These are phyloP conservation scores for Caiman crocodilus DNA, from an alignment of 2,797 vertebrate genomes.

Conservation along the genomic window DNA sequence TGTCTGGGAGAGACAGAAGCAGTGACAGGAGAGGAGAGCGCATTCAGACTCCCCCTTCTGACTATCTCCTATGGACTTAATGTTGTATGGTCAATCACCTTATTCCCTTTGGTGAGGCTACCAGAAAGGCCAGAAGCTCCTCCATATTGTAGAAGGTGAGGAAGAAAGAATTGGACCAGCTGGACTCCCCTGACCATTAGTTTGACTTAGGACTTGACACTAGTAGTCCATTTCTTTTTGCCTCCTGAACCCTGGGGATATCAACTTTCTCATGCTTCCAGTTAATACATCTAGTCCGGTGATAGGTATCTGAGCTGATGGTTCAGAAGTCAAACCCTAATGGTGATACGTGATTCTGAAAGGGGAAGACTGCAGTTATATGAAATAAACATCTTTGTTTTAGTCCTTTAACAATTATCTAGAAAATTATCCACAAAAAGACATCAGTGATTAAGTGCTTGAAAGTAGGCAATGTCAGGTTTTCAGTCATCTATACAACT, in stretches of 20 bases:
- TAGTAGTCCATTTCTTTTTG: too few species aligned
- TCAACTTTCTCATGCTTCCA: neutral
- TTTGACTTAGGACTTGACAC: neutral
- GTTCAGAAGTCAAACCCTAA: neutral
- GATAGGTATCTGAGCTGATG: neutral
- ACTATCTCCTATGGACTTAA: neutral
- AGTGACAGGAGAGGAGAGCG: neutral
- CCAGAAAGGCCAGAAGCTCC: neutral
- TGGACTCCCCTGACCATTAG: neutral
- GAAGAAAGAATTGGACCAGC: neutral
- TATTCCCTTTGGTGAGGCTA: neutral
- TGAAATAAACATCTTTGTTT: neutral
- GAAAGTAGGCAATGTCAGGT: neutral
- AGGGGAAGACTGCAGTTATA: neutral
- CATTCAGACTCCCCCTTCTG: neutral
- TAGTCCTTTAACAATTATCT: neutral
- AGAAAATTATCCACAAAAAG: neutral
- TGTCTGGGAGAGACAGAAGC: neutral
- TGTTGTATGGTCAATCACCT: fast-evolving
- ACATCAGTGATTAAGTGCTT: neutral
- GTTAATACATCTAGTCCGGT: neutral
- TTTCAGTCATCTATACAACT: neutral
- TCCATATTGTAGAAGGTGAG: neutral
- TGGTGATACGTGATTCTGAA: neutral
- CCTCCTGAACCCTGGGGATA: neutral